Conservation (phyloP, 2,113 vertebrate species). For the Leptodactylus fuscus region DNA sequence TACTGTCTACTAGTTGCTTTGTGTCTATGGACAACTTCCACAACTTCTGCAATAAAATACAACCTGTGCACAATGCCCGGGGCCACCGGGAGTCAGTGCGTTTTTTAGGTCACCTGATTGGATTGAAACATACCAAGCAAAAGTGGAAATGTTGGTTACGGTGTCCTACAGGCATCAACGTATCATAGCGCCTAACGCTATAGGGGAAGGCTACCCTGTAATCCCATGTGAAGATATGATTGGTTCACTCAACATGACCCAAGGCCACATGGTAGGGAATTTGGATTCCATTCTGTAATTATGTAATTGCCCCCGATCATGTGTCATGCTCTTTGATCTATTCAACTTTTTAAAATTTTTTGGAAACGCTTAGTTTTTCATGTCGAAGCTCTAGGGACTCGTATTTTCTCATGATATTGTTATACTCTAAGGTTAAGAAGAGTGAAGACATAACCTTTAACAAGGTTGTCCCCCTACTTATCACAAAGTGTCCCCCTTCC, state of each 20-base stretch:
- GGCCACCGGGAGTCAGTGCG: not conserved
- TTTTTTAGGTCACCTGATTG: too few relatives aligned
- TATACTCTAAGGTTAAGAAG: too few relatives aligned
- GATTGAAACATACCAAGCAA: not conserved
- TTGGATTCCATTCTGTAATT: slow-evolving; percentile 5
- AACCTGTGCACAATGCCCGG: not conserved
- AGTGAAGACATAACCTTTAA: too few relatives aligned
- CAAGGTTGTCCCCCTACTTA: not conserved
- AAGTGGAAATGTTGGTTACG: not conserved
- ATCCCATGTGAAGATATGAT: not conserved
- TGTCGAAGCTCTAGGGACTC: not conserved
- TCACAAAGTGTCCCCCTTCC: too few relatives aligned
- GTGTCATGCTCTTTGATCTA: not conserved
- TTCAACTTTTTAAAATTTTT: not conserved
- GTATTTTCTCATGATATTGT: too few relatives aligned
- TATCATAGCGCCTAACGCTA: not conserved
- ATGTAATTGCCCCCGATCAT: not conserved
- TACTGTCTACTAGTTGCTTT: not conserved
- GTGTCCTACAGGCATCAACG: not conserved
- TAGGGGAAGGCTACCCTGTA: not conserved
- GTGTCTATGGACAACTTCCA: not conserved
- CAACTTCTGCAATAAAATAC: not conserved
- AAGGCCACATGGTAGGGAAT: not conserved
- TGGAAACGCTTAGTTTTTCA: too few relatives aligned
- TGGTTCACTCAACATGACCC: not conserved